Percentiles rank a stretch among this genome's conserved stretches.
Conservation (phyloP, 2,113 vertebrate species). For the Alouatta palliata region DNA sequence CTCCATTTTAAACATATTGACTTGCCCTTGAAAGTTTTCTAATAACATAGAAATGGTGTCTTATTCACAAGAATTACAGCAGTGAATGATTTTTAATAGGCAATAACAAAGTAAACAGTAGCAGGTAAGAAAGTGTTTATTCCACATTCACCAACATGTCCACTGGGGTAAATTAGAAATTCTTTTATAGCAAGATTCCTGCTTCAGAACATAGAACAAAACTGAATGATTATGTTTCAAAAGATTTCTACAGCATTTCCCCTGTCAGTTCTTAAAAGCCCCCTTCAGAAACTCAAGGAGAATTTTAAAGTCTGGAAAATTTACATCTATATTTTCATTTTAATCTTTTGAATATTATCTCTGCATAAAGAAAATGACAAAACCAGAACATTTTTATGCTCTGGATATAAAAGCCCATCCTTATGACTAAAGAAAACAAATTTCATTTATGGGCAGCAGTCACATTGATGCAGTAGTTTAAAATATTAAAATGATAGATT, state of each 20-base stretch:
- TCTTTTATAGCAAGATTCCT: slow-evolving; percentile 78
- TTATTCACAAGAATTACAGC: slow-evolving; percentile 77
- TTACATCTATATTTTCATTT: slow-evolving; percentile 61
- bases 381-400: background rate
- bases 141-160: slow-evolving; percentile 73
- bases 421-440: background rate
- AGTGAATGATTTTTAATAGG: slow-evolving; percentile 71
- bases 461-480: background rate
- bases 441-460: background rate
- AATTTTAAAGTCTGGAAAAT: slow-evolving; percentile 76
- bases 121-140: slow-evolving; percentile 62
- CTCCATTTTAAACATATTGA: slow-evolving; percentile 58
- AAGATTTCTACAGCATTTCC: slow-evolving; percentile 80
- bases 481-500: background rate
- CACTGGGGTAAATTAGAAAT: slow-evolving; percentile 80
- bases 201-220: slow-evolving; percentile 74
- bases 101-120: slow-evolving; percentile 78
- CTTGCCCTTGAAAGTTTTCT: slow-evolving; percentile 82
- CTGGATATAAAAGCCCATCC: background rate
- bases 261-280: slow-evolving; percentile 83
- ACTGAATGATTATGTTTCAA: slow-evolving; percentile 82
- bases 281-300: slow-evolving; percentile 73
- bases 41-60: slow-evolving; percentile 72
- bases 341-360: slow-evolving; percentile 63
- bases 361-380: background rate